phyloP scores from a whole-genome alignment of 64 coral and sea anemone species.

The Montipora foliosa region DNA sequence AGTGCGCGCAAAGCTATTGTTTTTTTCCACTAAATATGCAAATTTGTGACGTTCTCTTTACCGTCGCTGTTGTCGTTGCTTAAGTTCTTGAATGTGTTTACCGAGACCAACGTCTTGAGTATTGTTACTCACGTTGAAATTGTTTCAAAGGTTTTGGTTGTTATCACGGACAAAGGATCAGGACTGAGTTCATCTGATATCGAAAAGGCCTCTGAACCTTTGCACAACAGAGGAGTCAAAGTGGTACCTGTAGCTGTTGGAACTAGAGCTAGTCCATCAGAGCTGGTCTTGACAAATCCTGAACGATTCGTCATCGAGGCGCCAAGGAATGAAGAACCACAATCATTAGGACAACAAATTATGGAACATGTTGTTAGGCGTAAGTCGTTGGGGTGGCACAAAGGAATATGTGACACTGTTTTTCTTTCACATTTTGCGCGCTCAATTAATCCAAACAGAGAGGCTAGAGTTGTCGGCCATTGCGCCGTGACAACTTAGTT shows the following conservation, averaged over 20 bases:
- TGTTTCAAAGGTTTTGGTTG: conserved; percentile 47
- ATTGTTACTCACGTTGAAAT: not conserved
- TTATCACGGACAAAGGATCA: conserved; percentile 79
- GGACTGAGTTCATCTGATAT: conserved; percentile 47
- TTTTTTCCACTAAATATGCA: too few relatives aligned
- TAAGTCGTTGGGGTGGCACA: not conserved
- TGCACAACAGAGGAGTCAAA: conserved; percentile 74
- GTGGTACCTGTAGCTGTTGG: conserved; percentile 83
- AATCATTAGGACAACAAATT: conserved; percentile 39
- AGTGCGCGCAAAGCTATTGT: too few relatives aligned
- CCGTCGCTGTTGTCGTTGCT: too few relatives aligned
- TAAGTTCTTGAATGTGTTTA: too few relatives aligned
- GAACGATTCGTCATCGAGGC: conserved; percentile 47
- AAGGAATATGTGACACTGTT: not conserved
- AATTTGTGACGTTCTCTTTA: too few relatives aligned
- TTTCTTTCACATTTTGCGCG: too few relatives aligned
- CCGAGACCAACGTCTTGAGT: not conserved
- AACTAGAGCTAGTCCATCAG: conserved; percentile 23
- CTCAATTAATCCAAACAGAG: not conserved
- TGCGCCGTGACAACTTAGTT: not conserved
- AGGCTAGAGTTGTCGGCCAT: not conserved
- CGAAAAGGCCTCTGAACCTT: conserved; percentile 40
- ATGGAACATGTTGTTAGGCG: conserved; percentile 77
- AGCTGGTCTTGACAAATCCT: conserved; percentile 57
- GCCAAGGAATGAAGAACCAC: conserved; percentile 24